Evolutionary conservation across 2,797 vertebrate species (phyloP), one percentile per base, ranked within the genome.

Genomic region (Orestias chungarensis): DNA sequence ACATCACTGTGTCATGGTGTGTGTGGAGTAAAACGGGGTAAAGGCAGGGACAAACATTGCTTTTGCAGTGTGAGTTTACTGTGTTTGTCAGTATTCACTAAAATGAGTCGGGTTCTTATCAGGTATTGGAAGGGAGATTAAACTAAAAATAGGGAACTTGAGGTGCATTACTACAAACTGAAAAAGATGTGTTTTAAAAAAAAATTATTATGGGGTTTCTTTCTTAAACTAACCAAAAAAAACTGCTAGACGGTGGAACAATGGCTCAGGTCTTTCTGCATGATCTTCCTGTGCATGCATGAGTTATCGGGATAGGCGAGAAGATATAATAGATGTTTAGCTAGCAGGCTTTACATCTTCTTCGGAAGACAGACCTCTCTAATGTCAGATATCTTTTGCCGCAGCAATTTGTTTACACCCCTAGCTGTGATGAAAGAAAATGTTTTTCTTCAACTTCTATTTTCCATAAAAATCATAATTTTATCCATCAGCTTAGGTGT

Each of bases 1-100:
- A 54, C 79, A 70, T 73, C 78, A 67, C 55, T 43, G n/a, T 43
- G 47, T 62, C 42, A 31, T n/a, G 3, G 46, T 43, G 23, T 79
- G 23, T 79, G 71, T 23, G 52, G 59, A 49, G 35, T 66, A 29
- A 31, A 57, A 69, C 20, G 75, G 59, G 57, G 50, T 75, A 35
- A 61, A 18, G 25, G 43, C 23, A 42, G 27, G 43, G 23, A 70
- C 23, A 12, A 35, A 23, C 11, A 23, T 35, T 49, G 65, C 44
- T 25, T 6, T 40, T 50, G 47, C 29, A 9, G 9, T n/a, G 23
- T 35, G 46, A 50, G 31, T 20, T 38, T 31, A 40, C 23, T 4
- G 14, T 1, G 6, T 62, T n/a, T n/a, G 12, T 62, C 35, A n/a
- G 4, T 38, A 25, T 40, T 7, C 14, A 17, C 23, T 15, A 9